Evolutionary conservation across 2,888 invertebrate genomes (phyloP), one percentile per base, ranked within the genome.

Genomic region (Caradrina kadenii): DNA sequence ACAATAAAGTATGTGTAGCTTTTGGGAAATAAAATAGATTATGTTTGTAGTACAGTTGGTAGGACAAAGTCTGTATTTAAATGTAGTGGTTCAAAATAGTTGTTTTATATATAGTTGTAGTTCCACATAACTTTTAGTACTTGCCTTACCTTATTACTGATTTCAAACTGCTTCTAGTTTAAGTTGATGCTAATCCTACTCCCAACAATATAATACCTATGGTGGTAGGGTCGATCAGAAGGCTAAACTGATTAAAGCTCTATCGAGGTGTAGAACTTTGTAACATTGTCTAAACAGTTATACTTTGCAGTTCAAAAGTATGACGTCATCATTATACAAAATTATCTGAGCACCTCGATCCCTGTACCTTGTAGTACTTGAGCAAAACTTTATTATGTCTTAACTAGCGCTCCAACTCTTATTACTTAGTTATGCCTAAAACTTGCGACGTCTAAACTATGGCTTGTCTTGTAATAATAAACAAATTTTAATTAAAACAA

Each of bases 341-440:
- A 49, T 74, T 52, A 68, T 19, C 22, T 55, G 31, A 61, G 22
- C n/a, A 13, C 31, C 69, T 53, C 53, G 58, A 80, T 49, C 45
- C 15, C 52, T 59, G 85, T 76, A 61, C 85, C 83, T 54, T 4
- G 63, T 53, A 63, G 45, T 63, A 74, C 66, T 61, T 68, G 22
- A 63, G 69, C 63, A 63, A 79, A 88, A 87, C 82, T 87, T 86
- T 81, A 87, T 87, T 87, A 86, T 85, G 81, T 87, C 87, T 85
- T 86, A 86, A 85, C 87, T 81, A 78, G 84, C 73, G 76, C 81
- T 83, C 78, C 79, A 73, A 81, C 82, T 86, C 88, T 84, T 87
- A 88, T 87, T 88, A 87, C 88, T 83, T 83, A 87, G 85, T 86
- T 86, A 81, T 82, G 83, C 87, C 86, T 85, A 86, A 88, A 89